Evolutionary conservation across 2,113 vertebrate genomes (phyloP).

Genomic region (Labeo catla): DNA sequence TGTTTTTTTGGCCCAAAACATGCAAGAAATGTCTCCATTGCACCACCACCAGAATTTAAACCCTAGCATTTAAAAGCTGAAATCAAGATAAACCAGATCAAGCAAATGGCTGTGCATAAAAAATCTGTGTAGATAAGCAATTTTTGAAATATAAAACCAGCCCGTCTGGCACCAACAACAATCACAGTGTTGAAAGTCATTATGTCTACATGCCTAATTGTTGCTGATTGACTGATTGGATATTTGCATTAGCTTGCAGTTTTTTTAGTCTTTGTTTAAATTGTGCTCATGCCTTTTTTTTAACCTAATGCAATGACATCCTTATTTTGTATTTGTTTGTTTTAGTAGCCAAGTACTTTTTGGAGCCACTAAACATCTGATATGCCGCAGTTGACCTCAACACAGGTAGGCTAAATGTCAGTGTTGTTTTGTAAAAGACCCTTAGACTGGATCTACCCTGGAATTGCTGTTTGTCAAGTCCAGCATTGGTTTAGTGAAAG

Average conservation of each 20-base stretch:
- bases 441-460: background rate
- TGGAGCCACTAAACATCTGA: background rate
- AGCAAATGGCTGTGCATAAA: background rate
- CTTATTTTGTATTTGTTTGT: too few species aligned
- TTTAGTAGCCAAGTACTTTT: background rate
- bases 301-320: too few species aligned
- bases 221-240: background rate
- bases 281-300: background rate
- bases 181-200: background rate
- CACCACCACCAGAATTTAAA: background rate
- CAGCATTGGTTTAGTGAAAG: slow-evolving; percentile 1
- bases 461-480: background rate
- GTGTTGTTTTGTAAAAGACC: background rate
- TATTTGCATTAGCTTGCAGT: background rate
- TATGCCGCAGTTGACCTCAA: background rate
- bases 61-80: background rate
- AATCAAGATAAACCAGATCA: background rate
- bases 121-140: background rate
- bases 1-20: background rate
- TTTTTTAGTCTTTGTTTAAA: background rate
- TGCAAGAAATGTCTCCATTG: background rate
- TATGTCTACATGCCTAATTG: background rate
- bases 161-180: background rate
- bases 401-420: background rate
- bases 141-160: background rate